phyloP scores from a whole-genome alignment of 2,113 vertebrate species.

The Scolopax mira region DNA sequence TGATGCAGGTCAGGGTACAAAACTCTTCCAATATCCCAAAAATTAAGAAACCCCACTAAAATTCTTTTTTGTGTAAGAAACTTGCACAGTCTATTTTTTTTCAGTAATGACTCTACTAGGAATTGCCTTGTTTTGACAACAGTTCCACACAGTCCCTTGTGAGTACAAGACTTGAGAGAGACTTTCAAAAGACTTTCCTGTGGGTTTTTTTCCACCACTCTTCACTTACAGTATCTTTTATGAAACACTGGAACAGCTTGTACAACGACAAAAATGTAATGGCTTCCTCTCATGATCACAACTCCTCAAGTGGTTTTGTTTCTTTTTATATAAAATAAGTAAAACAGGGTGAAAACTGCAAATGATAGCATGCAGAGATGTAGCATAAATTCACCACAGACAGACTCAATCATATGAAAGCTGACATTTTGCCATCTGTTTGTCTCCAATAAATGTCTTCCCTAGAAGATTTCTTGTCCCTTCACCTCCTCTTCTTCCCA shows the following conservation, averaged over 20 bases:
- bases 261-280: background rate
- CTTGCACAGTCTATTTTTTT: background rate
- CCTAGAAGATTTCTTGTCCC: background rate
- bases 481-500: background rate
- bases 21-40: background rate
- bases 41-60: background rate
- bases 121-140: constrained; percentile 4
- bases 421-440: background rate
- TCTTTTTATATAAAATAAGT: background rate
- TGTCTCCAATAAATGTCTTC: background rate
- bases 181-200: background rate
- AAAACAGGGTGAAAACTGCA: background rate
- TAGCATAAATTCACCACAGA: background rate
- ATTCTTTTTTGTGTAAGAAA: background rate
- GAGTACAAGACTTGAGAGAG: background rate
- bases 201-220: background rate
- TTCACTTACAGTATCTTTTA: background rate
- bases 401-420: background rate
- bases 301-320: background rate
- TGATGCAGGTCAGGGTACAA: background rate
- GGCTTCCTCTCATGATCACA: background rate
- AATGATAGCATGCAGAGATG: background rate
- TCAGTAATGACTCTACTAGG: background rate
- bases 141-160: background rate
- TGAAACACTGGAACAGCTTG: background rate